Conservation (phyloP, 2,113 vertebrate species). For the Toxotes jaculatrix region DNA sequence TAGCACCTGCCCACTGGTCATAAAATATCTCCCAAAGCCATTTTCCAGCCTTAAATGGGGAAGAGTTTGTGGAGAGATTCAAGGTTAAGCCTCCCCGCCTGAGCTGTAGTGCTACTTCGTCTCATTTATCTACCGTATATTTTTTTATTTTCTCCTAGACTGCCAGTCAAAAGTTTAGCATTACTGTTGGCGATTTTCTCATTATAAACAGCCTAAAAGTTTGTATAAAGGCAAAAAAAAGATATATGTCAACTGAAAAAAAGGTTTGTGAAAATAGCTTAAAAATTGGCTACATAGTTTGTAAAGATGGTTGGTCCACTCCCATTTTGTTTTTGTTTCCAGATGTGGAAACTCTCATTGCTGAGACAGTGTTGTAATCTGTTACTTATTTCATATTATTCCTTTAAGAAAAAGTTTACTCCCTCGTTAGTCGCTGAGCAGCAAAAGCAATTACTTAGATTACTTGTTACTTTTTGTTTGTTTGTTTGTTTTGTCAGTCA, state of each 20-base stretch:
- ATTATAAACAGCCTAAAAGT: background rate
- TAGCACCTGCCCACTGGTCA: conserved; percentile 53
- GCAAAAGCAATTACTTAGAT: no score
- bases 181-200: background rate
- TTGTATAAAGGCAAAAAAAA: background rate
- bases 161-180: conserved; percentile 12
- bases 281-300: background rate
- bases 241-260: background rate
- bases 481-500: no score
- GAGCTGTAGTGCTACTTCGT: conserved; percentile 8
- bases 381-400: no score
- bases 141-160: conserved; percentile 4
- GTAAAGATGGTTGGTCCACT: no score
- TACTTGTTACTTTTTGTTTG: no score
- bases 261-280: background rate
- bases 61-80: conserved; percentile 43
- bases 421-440: no score
- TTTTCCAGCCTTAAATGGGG: conserved; percentile 54
- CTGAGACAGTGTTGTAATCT: no score
- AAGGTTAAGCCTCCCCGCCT: conserved; percentile 49
- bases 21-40: conserved; percentile 49
- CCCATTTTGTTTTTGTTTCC: no score
- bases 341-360: no score
- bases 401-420: no score
- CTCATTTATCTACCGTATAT: conserved; percentile 24